Evolutionary conservation across 1,140 invertebrate species (phyloP), one percentile per base, ranked within the genome.

Genomic region (Conopomorpha cramerella): DNA sequence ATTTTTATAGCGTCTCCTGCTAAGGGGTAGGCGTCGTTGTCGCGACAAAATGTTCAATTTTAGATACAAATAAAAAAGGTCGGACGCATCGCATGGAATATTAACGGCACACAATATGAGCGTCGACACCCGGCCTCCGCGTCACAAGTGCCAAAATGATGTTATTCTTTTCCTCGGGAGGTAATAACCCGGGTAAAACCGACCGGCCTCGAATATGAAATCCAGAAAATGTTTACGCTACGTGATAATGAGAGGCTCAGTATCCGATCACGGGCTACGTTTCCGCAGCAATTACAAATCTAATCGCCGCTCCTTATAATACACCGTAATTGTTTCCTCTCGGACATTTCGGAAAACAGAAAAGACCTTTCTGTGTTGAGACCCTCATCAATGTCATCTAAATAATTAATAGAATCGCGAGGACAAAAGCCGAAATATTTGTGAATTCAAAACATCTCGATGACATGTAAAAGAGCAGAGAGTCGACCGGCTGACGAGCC

Each of bases 61-160:
- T 72, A 67, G 67, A 72, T 71, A 72, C 71, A 72, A 76, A 76
- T 72, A 72, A 76, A 76, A 76, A 76, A 76, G 71, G 71, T 72
- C 64, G 64, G 64, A 72, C 68, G 66, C 59, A 57, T 56, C 45
- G 67, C 55, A 42, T 62, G 55, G 71, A 76, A 76, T 76, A 76
- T 72, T 76, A 76, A 76, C 66, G 62, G 66, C 64, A 53, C 59
- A 71, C 60, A 76, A 76, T 71, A 76, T 76, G 67, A 72, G 72
- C 65, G 64, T 52, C 66, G 62, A 58, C 64, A 68, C 71, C 67
- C 66, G 71, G 60, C 65, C 62, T 68, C 52, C 60, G 60, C 67
- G 62, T 71, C 71, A 71, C 65, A 76, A 72, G 66, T 68, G 55
- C 62, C 64, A 51, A 66, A 72, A 65, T 51, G 56, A 62, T 72